phyloP scores from a whole-genome alignment of 2,888 invertebrate genomes.

The Scaeva pyrastri region DNA sequence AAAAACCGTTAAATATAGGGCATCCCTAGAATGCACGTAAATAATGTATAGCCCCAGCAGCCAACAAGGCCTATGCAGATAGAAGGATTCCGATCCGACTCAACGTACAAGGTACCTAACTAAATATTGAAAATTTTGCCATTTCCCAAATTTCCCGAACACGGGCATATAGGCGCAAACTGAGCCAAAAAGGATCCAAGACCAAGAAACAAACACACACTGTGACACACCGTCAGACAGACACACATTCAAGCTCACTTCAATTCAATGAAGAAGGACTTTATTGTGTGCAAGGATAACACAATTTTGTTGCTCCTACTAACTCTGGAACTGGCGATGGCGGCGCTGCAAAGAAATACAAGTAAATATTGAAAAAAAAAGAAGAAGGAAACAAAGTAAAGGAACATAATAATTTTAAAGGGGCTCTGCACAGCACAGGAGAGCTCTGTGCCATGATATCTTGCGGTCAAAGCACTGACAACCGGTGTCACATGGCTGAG shows the following conservation, averaged over 20 bases:
- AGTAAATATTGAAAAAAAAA: slow-evolving; percentile 4
- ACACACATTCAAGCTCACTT: no score
- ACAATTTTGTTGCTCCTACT: slow-evolving; percentile 28
- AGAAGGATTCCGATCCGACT: no score
- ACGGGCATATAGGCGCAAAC: slow-evolving; percentile 30
- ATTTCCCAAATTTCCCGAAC: slow-evolving; percentile 44
- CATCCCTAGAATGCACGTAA: slow-evolving; percentile 69
- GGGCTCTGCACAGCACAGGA: slow-evolving; percentile 58
- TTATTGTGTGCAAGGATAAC: slow-evolving; percentile 59
- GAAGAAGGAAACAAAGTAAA: no score
- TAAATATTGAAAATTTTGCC: slow-evolving; percentile 70
- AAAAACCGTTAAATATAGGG: slow-evolving; percentile 64
- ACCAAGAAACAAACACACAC: slow-evolving; percentile 37
- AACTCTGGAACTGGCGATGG: neutral
- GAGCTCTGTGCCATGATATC: slow-evolving; percentile 55
- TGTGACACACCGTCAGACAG: no score
- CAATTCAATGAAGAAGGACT: slow-evolving; percentile 4
- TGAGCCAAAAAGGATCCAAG: slow-evolving; percentile 31
- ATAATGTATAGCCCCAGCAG: slow-evolving; percentile 68
- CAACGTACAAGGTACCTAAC: slow-evolving; percentile 15
- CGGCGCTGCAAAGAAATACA: slow-evolving; percentile 32
- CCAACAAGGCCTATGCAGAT: slow-evolving; percentile 73
- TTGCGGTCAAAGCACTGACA: slow-evolving; percentile 73
- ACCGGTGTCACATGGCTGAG: slow-evolving; percentile 73
- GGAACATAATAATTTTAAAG: slow-evolving; percentile 59